phyloP scores from a whole-genome alignment of 2,113 vertebrate species.

The Malurus cyaneus region DNA sequence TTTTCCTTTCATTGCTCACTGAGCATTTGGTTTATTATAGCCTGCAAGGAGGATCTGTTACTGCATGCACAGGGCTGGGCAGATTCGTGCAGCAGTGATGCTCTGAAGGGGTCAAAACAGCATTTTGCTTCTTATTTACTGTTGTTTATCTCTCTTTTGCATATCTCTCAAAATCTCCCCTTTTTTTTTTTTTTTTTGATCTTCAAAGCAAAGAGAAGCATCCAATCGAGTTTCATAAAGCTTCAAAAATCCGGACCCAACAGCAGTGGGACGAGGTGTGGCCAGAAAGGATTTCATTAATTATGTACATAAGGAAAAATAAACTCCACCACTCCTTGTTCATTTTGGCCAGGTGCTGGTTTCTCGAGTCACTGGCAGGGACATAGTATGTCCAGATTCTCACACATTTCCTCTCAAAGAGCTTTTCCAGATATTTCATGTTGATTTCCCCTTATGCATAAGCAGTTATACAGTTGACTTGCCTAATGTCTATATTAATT shows the following conservation, averaged over 20 bases:
- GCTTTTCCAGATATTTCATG: background rate
- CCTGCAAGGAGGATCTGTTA: background rate
- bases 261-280: background rate
- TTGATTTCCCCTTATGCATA: background rate
- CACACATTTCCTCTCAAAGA: background rate
- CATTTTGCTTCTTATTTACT: background rate
- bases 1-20: background rate
- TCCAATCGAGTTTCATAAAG: background rate
- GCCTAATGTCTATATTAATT: constrained; percentile 59
- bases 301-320: background rate
- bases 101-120: background rate
- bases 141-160: background rate
- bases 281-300: background rate
- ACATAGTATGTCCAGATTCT: background rate
- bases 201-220: background rate
- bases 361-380: background rate
- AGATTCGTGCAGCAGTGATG: background rate
- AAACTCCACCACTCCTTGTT: background rate
- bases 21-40: background rate
- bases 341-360: background rate
- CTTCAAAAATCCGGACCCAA: background rate
- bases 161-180: background rate
- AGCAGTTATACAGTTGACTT: constrained; percentile 4
- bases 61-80: background rate
- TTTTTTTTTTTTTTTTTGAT: background rate